Conservation (phyloP, 2,888 invertebrate genomes). For the Drosophila algonquin region DNA sequence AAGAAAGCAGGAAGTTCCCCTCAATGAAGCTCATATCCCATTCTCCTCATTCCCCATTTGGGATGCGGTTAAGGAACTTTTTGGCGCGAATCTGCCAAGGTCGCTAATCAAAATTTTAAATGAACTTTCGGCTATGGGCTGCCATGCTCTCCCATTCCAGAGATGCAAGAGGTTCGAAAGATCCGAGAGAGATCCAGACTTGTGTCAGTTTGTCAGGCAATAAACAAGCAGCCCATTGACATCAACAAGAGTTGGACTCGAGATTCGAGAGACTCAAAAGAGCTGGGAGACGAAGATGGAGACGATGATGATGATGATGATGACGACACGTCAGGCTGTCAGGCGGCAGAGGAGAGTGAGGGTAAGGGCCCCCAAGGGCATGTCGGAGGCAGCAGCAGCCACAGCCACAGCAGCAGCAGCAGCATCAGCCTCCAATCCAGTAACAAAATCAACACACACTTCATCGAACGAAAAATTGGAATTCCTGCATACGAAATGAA, state of each 20-base stretch:
- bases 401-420: constrained; percentile 42
- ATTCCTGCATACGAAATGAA: constrained; percentile 81
- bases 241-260: constrained; percentile 37
- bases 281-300: neutral
- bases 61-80: constrained; percentile 34
- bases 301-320: constrained; percentile 44
- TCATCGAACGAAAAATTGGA: constrained; percentile 80
- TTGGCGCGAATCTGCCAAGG: constrained; percentile 50
- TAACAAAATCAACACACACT: constrained; percentile 79
- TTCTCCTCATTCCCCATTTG: constrained; percentile 7
- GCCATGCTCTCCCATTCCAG: constrained; percentile 19
- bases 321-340: constrained; percentile 78
- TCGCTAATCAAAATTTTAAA: constrained; percentile 72
- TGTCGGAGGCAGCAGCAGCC: constrained; percentile 55
- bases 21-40: constrained; percentile 9
- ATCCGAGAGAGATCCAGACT: constrained; percentile 8
- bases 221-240: constrained; percentile 68
- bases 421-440: constrained; percentile 43
- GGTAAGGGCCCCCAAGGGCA: constrained; percentile 78
- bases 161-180: neutral
- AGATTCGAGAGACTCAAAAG: constrained; percentile 4
- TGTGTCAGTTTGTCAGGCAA: constrained; percentile 74
- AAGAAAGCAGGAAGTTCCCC: neutral
- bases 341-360: constrained; percentile 35
- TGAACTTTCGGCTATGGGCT: constrained; percentile 62